Conservation (phyloP, 2,113 vertebrate genomes). For the Talpa occidentalis region DNA sequence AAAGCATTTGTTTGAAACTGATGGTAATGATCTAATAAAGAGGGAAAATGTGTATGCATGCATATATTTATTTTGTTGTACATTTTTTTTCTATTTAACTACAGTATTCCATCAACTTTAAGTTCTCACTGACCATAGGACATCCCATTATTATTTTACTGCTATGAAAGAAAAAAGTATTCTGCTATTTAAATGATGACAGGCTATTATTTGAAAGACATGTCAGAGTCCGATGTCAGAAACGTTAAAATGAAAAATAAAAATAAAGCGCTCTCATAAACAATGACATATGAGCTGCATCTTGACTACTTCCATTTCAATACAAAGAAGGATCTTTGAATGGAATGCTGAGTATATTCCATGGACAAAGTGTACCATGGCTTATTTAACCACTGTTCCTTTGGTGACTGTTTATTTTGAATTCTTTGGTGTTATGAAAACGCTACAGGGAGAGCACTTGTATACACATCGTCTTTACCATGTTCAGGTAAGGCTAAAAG, state of each 20-base stretch:
- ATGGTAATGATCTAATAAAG: background rate
- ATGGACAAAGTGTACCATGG: background rate
- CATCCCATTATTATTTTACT: background rate
- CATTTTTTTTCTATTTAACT: background rate
- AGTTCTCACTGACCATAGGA: conserved; percentile 32
- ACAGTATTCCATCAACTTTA: conserved; percentile 32
- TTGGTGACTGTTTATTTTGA: background rate
- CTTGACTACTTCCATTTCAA: background rate
- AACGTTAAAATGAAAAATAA: background rate
- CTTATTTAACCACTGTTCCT: background rate
- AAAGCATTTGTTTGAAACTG: background rate
- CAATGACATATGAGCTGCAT: background rate
- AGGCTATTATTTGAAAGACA: conserved; percentile 55
- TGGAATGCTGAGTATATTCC: background rate
- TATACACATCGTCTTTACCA: background rate
- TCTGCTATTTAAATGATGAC: conserved; percentile 11
- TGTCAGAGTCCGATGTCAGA: conserved; percentile 13
- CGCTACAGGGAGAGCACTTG: background rate
- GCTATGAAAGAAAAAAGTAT: background rate
- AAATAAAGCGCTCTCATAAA: background rate
- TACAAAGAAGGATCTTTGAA: background rate
- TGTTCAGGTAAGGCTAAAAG: background rate
- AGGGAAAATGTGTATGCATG: background rate
- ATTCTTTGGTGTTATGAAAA: background rate
- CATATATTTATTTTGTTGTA: background rate